Base-by-base conservation (phyloP, 2,113 vertebrate genomes). In the Macrotis lagotis region DNA sequence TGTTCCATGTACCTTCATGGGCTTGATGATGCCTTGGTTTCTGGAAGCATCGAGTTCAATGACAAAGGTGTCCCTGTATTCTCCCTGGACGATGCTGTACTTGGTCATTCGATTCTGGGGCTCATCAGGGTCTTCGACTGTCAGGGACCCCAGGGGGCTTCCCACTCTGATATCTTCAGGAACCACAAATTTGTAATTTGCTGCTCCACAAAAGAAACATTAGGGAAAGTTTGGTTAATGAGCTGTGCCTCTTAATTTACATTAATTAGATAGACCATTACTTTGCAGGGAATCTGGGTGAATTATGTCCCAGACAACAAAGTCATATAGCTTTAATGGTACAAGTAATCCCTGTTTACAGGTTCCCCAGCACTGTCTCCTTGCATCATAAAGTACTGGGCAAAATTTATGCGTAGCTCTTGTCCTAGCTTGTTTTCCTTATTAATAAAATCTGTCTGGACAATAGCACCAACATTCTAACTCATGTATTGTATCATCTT, bases 81-180 rank as follows among this genome's bases (percentile, higher is more conserved):
- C 94, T 90, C 96, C 94, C 52, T 53, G 93, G 47, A 98, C 93
- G 91, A 99, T 98, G 83, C 53, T 98, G 94, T 99, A 99, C 50
- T 97, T 98, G 5, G 99, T 99, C 48, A 98, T 97, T 97, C 99
- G 99, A 93, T 99, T 99, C 95, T 99, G 98, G n/a, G 98, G 98
- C 97, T 99, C 98, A 28, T 99, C 99, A 47, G 97, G 93, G 95
- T 99, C 99, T 95, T 98, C 97, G 49, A 99, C 95, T 95, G 98
- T 95, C 96, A 99, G 96, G 49, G 92, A 98, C 48, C 98, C 99
- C 25, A 99, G 97, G 93, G 98, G 97, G 93, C 98, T 98, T 55
- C 98, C 98, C 48, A 99, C 91, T 25, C 98, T 98, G 93, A 98
- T 97, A 83, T 99, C 97, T 97, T 99, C 99, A 8, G 97, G 98